Evolutionary conservation across 2,113 vertebrate genomes (phyloP), one percentile per base, ranked within the genome.

Genomic region (Myotis yumanensis): DNA sequence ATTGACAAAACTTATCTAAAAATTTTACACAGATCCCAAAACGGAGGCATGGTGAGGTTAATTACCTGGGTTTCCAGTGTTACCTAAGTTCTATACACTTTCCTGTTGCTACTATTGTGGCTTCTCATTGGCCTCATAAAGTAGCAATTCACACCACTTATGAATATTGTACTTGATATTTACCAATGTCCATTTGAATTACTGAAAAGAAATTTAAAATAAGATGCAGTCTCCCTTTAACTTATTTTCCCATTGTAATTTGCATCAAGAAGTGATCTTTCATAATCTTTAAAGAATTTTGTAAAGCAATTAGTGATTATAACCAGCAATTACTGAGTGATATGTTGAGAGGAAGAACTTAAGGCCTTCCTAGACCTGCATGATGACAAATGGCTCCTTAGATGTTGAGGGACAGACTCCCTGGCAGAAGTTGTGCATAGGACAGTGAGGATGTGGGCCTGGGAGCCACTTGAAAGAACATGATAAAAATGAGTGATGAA

Each of bases 391-490:
- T 5, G 14, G 15, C 6, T 11, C 7, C 46, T 52, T n/a, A 18
- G 14, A 72, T 73, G 32, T 51, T 35, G 35, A 40, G 40, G 23
- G 2, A 23, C 62, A 86, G 2, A 57, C 20, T 16, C 51, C 16
- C 16, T 18, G 43, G n/a, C 22, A 46, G 69, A 57, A 30, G 57
- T 14, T 52, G 18, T n/a, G 35, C 1, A 1, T 0, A 11, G 22
- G 11, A n/a, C 5, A 12, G 11, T 0, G 2, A 37, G 37, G 37
- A 9, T 3, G 5, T 51, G 73, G 6, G 28, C 12, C 4, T n/a
- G 18, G 30, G 18, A 68, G 76, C 75, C 35, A 10, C 30, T 32
- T 54, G 12, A 54, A 35, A n/a, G 16, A 46, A 15, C 16, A 4
- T 32, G 30, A 25, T 32, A 4, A 5, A 35, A 18, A 14, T 32